These are phyloP conservation scores for Enteromius argenteus DNA, from an alignment of 2,797 vertebrate species.

Conservation along the genomic window DNA sequence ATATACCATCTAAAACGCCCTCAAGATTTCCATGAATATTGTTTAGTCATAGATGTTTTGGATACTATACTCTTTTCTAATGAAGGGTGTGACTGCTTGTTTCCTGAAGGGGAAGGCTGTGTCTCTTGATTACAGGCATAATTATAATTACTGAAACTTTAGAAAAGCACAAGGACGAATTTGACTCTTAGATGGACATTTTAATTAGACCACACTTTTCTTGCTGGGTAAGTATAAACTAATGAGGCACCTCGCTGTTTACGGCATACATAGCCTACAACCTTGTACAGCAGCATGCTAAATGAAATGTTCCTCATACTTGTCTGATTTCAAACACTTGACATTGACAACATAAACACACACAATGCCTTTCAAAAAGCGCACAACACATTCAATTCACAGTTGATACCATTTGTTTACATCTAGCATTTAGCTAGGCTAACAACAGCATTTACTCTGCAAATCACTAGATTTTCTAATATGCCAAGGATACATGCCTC, in stretches of 20 bases:
- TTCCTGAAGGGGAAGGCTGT: background rate
- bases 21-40: slow-evolving; percentile 4
- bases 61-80: background rate
- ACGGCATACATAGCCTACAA: slow-evolving; percentile 3
- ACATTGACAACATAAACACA: background rate
- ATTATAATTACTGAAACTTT: slow-evolving; percentile 18
- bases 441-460: background rate
- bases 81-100: background rate
- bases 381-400: background rate
- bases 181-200: slow-evolving; percentile 18
- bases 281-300: background rate
- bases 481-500: background rate
- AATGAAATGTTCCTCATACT: slow-evolving; percentile 17
- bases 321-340: slow-evolving; percentile 23
- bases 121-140: slow-evolving; percentile 22
- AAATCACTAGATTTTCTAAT: background rate
- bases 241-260: background rate
- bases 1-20: background rate
- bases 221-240: slow-evolving; percentile 8
- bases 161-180: background rate
- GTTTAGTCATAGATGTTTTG: slow-evolving; percentile 4
- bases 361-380: background rate
- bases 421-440: slow-evolving; percentile 7
- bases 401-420: background rate
- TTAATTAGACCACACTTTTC: slow-evolving; percentile 27